Base-by-base conservation (phyloP, 2,888 invertebrate species). In the Stenchaetothrips biformis region DNA sequence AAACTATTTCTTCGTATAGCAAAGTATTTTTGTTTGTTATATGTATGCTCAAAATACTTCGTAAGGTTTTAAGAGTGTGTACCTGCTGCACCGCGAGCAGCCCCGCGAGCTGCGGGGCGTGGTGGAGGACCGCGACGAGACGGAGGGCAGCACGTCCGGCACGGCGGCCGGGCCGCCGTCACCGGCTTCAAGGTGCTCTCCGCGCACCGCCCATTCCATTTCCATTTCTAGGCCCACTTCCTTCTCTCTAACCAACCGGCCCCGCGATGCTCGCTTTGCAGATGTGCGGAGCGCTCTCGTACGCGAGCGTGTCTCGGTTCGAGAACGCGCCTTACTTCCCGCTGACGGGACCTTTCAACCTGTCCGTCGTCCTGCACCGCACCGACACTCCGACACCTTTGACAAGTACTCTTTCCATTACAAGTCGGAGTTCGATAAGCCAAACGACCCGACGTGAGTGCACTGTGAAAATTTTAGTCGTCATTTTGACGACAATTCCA, bases 311-410 rank as follows among this genome's bases (percentile, higher is more conserved):
- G 82, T 3, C 93, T 94, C 87, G 49, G 13, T 77, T 78, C 13
- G 48, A 48, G 6, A 37, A 79, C 25, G 77, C 82, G n/a, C 82
- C 82, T 2, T 80, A 80, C 49, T 82, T 95, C 84, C 84, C 94
- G 25, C 88, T 96, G 84, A 92, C 92, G 80, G 95, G 95, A 0
- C 95, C 95, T 0, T 90, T 94, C 0, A 90, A 92, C 81, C 92
- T 95, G 84, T 91, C 92, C 62, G 86, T 94, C 8, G 92, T 92
- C 2, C 86, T 96, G 7, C 91, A 93, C 83, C 96, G 96, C 85
- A 92, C n/a, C n/a, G n/a, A n/a, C n/a, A n/a, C n/a, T n/a, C 94
- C 0, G 94, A 96, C 86, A 90, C 92, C 0, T 91, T 92, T 0
- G 93, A 95, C 0, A 92, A 78, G 9, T 82, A 81, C 67, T 25